Percentiles rank a stretch among this genome's conserved stretches.
Conservation (phyloP, 2,888 invertebrate genomes). For the Melitaea athalia region DNA sequence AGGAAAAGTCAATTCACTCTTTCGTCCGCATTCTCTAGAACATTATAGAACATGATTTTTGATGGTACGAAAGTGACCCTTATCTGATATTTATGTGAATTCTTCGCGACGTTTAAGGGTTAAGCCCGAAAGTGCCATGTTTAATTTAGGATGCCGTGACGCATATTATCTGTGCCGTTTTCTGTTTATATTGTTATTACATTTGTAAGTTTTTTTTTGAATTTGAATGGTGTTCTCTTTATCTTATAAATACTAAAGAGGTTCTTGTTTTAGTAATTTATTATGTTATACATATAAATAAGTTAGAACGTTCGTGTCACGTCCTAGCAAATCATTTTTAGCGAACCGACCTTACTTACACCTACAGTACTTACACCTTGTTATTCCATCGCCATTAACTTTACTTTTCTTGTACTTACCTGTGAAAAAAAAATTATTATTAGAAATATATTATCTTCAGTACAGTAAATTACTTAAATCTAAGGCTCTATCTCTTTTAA, state of each 20-base stretch:
- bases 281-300: too few species aligned
- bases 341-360: too few species aligned
- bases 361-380: conserved; percentile 4
- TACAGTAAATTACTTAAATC: not conserved
- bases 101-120: conserved; percentile 11
- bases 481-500: too few species aligned
- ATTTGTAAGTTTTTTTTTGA: not conserved
- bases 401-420: conserved; percentile 27
- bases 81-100: conserved; percentile 4
- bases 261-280: too few species aligned
- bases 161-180: not conserved
- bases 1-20: conserved; percentile 41
- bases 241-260: too few species aligned
- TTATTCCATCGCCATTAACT: not conserved
- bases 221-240: not conserved
- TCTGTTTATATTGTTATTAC: not conserved
- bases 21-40: conserved; percentile 19
- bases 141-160: not conserved
- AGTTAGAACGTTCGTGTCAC: too few species aligned
- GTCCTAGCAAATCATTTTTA: not conserved
- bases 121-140: not conserved
- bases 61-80: conserved; percentile 4
- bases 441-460: conserved; percentile 10
- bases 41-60: conserved; percentile 10
- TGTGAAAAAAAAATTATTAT: conserved; percentile 18